Evolutionary conservation across 2,888 invertebrate species (phyloP).

Genomic region (Chymomyza fuscimana): DNA sequence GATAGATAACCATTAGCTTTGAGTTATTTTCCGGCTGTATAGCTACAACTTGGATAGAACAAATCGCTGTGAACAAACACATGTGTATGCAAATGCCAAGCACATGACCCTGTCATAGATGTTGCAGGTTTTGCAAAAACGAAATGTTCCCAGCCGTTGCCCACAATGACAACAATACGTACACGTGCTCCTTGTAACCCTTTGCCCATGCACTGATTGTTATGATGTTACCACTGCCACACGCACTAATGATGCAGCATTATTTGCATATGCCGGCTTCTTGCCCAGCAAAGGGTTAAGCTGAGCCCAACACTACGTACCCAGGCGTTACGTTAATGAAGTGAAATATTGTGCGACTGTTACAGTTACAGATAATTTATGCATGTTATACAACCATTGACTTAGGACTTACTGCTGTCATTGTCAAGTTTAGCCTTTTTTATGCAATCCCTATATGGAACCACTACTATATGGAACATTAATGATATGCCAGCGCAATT

Average conservation of each 20-base stretch:
- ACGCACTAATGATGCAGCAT: conserved; percentile 69
- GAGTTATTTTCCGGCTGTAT: background rate
- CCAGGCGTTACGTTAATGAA: conserved; percentile 53
- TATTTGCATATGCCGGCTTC: conserved; percentile 65
- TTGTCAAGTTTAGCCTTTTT: background rate
- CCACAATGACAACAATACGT: conserved; percentile 19
- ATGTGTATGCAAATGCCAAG: conserved; percentile 48
- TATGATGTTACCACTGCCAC: conserved; percentile 25
- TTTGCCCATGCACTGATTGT: conserved; percentile 29
- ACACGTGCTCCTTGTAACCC: conserved; percentile 68
- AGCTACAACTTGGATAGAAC: background rate
- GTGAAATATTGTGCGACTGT: conserved; percentile 59
- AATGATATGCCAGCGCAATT: conserved; percentile 14
- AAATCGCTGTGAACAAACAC: conserved; percentile 56
- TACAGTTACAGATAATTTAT: conserved; percentile 66
- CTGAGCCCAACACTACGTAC: conserved; percentile 16
- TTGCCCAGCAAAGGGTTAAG: conserved; percentile 41
- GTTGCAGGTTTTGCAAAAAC: conserved; percentile 21
- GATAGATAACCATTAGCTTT: background rate
- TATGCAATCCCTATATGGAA: background rate
- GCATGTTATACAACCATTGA: conserved; percentile 66
- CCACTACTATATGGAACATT: background rate
- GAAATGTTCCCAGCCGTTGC: conserved; percentile 28
- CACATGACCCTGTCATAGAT: conserved; percentile 24
- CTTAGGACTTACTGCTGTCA: conserved; percentile 35